Percentiles rank a stretch among this genome's conserved stretches.
phyloP scores from a whole-genome alignment of 2,797 vertebrate species.

The Enteromius treurensis region DNA sequence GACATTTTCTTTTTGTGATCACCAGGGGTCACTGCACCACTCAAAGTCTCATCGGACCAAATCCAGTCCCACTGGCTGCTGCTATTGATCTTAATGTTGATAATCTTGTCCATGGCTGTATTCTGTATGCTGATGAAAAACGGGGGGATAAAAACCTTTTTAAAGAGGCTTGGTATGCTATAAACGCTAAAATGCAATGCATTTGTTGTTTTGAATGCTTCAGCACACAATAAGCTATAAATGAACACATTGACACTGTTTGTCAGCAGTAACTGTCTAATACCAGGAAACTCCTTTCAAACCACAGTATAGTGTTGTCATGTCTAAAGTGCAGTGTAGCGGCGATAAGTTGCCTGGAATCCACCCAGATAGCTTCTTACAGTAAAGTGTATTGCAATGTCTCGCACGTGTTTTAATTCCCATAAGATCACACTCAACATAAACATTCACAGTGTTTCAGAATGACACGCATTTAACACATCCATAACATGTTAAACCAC shows the following conservation, averaged over 20 bases:
- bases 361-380: conserved; percentile 43
- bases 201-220: neutral
- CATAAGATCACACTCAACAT: conserved; percentile 41
- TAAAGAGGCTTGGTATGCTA: conserved; percentile 18
- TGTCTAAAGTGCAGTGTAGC: neutral
- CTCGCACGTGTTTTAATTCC: conserved; percentile 49
- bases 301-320: neutral
- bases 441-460: conserved; percentile 46
- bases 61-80: conserved; percentile 24
- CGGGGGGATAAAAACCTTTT: neutral
- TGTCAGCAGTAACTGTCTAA: neutral
- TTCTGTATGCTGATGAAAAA: conserved; percentile 36
- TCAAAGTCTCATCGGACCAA: neutral
- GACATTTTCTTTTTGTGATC: conserved; percentile 22
- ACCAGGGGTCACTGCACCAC: conserved; percentile 28
- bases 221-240: neutral
- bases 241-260: neutral
- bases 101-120: conserved; percentile 21
- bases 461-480: conserved; percentile 42
- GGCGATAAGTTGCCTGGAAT: conserved; percentile 41
- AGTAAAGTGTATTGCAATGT: conserved; percentile 40
- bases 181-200: neutral
- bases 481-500: conserved; percentile 51
- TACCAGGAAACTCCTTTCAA: neutral
- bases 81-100: conserved; percentile 15